Conservation (phyloP, 2,888 invertebrate genomes). For the Ochropleura plecta region DNA sequence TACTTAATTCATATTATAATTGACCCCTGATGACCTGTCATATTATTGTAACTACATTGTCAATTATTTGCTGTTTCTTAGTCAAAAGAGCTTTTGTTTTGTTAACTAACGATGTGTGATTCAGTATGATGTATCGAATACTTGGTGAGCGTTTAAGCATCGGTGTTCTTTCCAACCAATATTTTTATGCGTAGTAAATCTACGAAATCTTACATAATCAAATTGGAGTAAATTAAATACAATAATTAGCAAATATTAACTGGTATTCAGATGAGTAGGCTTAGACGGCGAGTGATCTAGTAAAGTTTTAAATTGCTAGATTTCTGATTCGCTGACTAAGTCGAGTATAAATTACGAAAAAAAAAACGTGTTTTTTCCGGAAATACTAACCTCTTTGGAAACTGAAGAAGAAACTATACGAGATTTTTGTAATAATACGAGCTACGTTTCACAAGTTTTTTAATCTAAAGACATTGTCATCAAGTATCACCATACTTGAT, state of each 20-base stretch:
- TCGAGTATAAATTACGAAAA: background rate
- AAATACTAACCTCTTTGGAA: background rate
- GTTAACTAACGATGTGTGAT: no score
- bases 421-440: background rate
- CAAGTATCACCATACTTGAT: conserved; percentile 35
- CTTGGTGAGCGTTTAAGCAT: no score
- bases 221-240: background rate
- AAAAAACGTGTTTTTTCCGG: background rate
- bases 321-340: no score
- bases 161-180: no score
- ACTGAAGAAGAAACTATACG: background rate
- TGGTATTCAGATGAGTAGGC: no score
- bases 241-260: no score
- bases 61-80: no score
- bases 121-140: no score
- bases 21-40: background rate
- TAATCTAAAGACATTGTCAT: conserved; percentile 17
- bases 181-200: no score
- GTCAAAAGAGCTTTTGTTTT: no score
- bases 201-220: background rate
- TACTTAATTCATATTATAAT: no score
- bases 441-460: background rate
- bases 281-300: no score
- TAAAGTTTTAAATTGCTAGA: background rate
- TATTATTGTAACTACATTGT: background rate